phyloP scores from a whole-genome alignment of 2,113 vertebrate genomes.

The Microcebus tavaratra region DNA sequence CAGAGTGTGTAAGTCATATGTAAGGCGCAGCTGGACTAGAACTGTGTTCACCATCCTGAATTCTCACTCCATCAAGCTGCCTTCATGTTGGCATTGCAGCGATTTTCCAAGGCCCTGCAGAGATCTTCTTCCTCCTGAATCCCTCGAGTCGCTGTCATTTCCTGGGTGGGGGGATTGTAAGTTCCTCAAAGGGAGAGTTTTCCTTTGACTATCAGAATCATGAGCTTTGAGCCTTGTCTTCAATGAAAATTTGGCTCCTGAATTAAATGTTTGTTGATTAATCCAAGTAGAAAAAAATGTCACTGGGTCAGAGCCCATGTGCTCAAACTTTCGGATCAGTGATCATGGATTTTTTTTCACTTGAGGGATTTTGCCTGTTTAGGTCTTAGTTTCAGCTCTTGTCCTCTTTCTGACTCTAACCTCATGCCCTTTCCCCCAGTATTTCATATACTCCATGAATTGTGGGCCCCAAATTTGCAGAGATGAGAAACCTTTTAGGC shows the following conservation, averaged over 20 bases:
- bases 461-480: background rate
- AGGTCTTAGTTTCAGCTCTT: background rate
- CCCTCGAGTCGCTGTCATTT: background rate
- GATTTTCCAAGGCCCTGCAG: background rate
- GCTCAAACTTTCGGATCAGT: background rate
- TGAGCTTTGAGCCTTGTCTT: background rate
- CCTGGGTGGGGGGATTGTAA: background rate
- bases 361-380: background rate
- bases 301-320: background rate
- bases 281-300: background rate
- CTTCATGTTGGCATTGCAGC: background rate
- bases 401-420: background rate
- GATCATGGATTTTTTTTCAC: background rate
- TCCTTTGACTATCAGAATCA: background rate
- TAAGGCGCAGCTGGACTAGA: background rate
- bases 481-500: background rate
- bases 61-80: background rate
- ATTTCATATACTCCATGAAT: background rate
- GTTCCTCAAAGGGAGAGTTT: background rate
- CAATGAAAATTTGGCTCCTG: background rate
- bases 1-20: background rate
- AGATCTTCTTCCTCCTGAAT: background rate
- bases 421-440: background rate
- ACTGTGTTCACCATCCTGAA: fast-evolving
- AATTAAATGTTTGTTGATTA: background rate